Conservation (phyloP, 2,888 invertebrate genomes). For the Chrysolina americana region DNA sequence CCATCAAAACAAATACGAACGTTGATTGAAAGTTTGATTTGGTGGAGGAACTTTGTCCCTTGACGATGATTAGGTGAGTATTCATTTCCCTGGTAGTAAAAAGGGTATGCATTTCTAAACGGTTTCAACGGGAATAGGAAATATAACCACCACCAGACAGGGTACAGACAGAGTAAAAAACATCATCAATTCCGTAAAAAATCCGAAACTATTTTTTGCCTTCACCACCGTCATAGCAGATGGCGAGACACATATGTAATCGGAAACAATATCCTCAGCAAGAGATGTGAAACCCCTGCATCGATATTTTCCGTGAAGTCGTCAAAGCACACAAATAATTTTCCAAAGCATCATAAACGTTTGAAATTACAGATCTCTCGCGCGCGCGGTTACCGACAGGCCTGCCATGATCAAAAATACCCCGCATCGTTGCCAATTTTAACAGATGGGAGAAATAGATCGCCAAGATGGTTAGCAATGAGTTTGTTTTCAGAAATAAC, state of each 20-base stretch:
- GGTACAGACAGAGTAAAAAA: too few relatives aligned
- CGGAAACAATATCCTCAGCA: conserved; percentile 20
- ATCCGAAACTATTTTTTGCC: not conserved
- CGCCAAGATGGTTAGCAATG: not conserved
- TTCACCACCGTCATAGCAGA: not conserved
- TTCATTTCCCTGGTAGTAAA: too few relatives aligned
- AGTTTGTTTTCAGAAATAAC: not conserved
- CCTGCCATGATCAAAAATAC: conserved; percentile 13
- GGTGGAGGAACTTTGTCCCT: too few relatives aligned
- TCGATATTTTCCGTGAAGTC: conserved; percentile 12
- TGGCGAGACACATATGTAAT: conserved; percentile 3
- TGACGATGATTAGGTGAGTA: too few relatives aligned
- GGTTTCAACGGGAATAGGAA: too few relatives aligned
- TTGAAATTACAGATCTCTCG: conserved; percentile 23
- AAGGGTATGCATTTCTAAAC: too few relatives aligned
- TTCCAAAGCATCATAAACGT: conserved; percentile 23
- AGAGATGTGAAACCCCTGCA: conserved; percentile 17
- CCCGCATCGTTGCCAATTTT: conserved; percentile 18
- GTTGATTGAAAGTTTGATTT: too few relatives aligned
- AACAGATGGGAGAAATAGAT: not conserved
- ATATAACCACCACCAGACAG: too few relatives aligned
- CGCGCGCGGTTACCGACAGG: not conserved
- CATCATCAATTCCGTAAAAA: not conserved
- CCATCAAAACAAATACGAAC: too few relatives aligned
- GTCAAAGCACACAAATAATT: conserved; percentile 14